These are phyloP conservation scores for Ictalurus furcatus DNA, from an alignment of 2,113 vertebrate species.

Conservation along the genomic window DNA sequence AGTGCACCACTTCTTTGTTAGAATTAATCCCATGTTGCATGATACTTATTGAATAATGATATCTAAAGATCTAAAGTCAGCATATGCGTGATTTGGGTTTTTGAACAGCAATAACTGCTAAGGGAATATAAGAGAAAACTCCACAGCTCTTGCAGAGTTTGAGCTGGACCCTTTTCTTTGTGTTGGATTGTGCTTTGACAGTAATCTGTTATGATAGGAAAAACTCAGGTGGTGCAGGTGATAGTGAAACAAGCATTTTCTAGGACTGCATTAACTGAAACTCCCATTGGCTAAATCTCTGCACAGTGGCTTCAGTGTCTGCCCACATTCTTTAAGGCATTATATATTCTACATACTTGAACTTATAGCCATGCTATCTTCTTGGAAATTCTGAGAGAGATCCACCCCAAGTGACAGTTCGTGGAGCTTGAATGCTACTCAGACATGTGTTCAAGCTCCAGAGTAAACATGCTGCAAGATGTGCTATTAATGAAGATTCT, in stretches of 20 bases:
- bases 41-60: neutral
- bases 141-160: neutral
- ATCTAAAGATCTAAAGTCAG: neutral
- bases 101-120: neutral
- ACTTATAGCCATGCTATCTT: neutral
- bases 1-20: neutral
- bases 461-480: neutral
- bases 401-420: neutral
- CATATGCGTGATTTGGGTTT: neutral
- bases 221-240: neutral
- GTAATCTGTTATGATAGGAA: neutral
- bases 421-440: neutral
- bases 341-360: neutral
- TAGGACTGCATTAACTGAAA: neutral
- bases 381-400: neutral
- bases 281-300: neutral
- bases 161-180: neutral
- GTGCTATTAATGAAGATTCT: neutral
- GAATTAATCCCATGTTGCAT: neutral
- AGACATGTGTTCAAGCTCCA: neutral
- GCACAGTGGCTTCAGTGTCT: neutral
- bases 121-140: neutral
- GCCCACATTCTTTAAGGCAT: neutral
- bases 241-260: neutral
- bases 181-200: neutral